Conservation (phyloP, 2,113 vertebrate genomes). For the Deroptyus accipitrinus region DNA sequence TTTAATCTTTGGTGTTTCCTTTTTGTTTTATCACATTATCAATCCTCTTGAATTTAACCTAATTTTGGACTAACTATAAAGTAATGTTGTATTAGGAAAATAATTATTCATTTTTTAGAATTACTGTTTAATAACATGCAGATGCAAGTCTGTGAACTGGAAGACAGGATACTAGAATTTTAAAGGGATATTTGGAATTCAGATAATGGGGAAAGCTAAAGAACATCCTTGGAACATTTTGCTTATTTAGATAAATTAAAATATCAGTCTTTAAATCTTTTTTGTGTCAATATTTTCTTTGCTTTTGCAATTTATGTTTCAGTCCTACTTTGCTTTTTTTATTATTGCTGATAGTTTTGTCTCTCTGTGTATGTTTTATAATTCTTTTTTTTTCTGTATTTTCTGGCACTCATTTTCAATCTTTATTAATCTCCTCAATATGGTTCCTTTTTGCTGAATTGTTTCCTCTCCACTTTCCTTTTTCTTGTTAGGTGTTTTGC, state of each 20-base stretch:
- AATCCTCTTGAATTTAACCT: not conserved
- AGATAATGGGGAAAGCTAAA: not conserved
- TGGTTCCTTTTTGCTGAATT: conserved; percentile 3
- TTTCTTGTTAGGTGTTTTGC: not conserved
- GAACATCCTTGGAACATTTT: not conserved
- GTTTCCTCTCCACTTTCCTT: not conserved
- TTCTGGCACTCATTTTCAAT: not conserved
- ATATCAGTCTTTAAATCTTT: not conserved
- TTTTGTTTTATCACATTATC: not conserved
- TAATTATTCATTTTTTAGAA: not conserved
- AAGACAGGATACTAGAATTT: conserved; percentile 8
- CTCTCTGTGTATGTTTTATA: not conserved
- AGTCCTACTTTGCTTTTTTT: not conserved
- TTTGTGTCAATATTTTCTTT: not conserved
- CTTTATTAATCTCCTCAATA: not conserved
- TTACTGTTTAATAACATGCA: not conserved
- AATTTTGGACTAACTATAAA: not conserved
- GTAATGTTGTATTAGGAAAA: conserved; percentile 5
- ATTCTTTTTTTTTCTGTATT: not conserved
- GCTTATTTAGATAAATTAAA: conserved; percentile 10
- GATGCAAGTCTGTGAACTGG: not conserved
- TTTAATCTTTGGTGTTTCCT: not conserved
- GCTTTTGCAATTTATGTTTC: not conserved
- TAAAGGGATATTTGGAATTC: not conserved
- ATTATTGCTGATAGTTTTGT: not conserved